phyloP scores from a whole-genome alignment of 2,113 vertebrate genomes.

The Pachyramphus minor region DNA sequence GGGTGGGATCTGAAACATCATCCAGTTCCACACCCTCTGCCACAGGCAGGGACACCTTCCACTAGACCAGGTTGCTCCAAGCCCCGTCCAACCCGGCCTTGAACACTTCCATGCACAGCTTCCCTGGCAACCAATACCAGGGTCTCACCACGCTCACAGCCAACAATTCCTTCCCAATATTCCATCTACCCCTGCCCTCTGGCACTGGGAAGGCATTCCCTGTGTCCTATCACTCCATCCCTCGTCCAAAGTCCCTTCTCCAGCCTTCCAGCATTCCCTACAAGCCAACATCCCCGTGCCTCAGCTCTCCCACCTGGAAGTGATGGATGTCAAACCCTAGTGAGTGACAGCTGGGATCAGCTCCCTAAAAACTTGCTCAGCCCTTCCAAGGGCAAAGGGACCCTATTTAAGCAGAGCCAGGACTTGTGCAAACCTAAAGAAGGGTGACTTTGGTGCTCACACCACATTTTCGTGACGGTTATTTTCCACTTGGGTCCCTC shows the following conservation, averaged over 20 bases:
- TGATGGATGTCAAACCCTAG: background rate
- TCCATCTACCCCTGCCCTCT: background rate
- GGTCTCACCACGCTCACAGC: background rate
- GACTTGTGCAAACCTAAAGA: background rate
- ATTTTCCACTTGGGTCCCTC: background rate
- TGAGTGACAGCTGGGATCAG: background rate
- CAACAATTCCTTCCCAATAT: background rate
- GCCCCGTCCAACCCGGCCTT: background rate
- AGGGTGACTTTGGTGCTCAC: background rate
- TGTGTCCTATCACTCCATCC: background rate
- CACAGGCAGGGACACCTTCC: background rate
- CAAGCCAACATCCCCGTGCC: accelerated
- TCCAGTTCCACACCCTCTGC: no score
- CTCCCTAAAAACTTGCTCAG: background rate
- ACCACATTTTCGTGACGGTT: background rate
- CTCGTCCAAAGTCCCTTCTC: background rate
- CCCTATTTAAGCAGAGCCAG: background rate
- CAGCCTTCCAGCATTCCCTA: background rate
- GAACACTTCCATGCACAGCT: background rate
- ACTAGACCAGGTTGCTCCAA: accelerated
- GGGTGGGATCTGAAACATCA: background rate
- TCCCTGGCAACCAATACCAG: background rate
- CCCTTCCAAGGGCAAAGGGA: background rate
- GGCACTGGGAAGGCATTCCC: background rate
- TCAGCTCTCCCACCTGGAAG: background rate